Base-by-base conservation (phyloP, 2,113 vertebrate genomes). In the Formicarius rufipectus region DNA sequence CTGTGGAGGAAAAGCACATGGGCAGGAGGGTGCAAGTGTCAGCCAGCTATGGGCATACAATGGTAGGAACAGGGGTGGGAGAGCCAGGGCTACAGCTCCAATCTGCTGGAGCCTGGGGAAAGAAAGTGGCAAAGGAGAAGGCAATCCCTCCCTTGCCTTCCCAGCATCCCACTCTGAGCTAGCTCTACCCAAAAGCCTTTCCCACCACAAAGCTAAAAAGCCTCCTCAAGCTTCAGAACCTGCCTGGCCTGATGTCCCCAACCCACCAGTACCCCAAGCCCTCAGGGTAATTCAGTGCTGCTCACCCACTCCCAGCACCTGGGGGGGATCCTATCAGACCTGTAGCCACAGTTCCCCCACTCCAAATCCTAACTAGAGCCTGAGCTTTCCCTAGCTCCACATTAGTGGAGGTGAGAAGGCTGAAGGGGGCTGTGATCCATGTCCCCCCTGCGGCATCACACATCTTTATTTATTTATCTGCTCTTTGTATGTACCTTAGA, bases 381-480 rank as follows among this genome's bases (percentile, higher is more conserved):
- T 88, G 75, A 67, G 55, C 40, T 28, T 66, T 15, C 45, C 52
- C n/a, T 24, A 19, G 39, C n/a, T 80, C 89, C 72, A 22, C 0
- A 0, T 15, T 14, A 39, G 52, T 0, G 1, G 69, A 72, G 30
- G 22, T 9, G 23, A 72, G 42, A 39, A 72, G 31, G 9, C 21
- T 39, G 64, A 10, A 24, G 11, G 27, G 27, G 56, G 9, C 55
- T 67, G 53, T 90, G 85, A 35, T 59, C 72, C 5, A 0, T 2
- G 1, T 66, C 4, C 55, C 30, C 30, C 55, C 79, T 50, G 55
- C 50, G 74, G 79, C 86, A 92, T 88, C 80, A 89, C 2, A 3
- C 19, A 0, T 91, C 84, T 87, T 95, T 97, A 97, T 97, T 97
- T 97, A 97, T 97, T 96, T 94, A 87, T 89, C 93, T 93, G 77